Base-by-base conservation (phyloP, 2,888 invertebrate species). In the Agrilus cyanescens region DNA sequence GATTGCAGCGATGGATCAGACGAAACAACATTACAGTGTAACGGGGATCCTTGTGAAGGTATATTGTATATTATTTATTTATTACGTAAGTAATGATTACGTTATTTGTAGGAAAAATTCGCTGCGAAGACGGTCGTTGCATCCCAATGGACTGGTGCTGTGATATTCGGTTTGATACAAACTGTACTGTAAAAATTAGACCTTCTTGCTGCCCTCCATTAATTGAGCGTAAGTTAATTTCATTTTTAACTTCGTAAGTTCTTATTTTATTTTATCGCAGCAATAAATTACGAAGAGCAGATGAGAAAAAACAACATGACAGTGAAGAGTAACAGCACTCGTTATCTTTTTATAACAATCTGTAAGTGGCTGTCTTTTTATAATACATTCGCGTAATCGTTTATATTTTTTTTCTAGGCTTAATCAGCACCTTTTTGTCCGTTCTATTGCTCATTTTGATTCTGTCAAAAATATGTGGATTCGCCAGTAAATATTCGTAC, bases 1-100 rank as follows among this genome's bases (percentile, higher is more conserved):
- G 74, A 74, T 54, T 74, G 74, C 50, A 65, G 63, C 44, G 69
- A 69, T 51, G 70, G 69, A 16, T 68, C 68, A 29, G 74, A 74
- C 57, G 74, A 74, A 55, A 61, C 62, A 48, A 40, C 49, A 13
- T 60, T 60, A 29, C 55, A 58, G 4, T 69, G 69, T 44, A 57
- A 62, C 34, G 64, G 59, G 4, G 60, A 69, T 50, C 67, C 70
- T n/a, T 70, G 64, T 57, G 65, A 54, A 61, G 69, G 69, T 67
- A 58, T 54, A 53, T 43, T 15, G 18, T 14, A 10, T 29, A 32
- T 38, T 37, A 16, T 40, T 31, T 20, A 31, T 13, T 13, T 14
- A 46, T 16, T 36, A 32, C 5, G 8, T 38, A 13, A 31, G 29
- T 32, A 32, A 13, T 43, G 25, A 18, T 31, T 20, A 12, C 18